Conservation (phyloP, 2,888 invertebrate genomes). For the Plusia festucae region DNA sequence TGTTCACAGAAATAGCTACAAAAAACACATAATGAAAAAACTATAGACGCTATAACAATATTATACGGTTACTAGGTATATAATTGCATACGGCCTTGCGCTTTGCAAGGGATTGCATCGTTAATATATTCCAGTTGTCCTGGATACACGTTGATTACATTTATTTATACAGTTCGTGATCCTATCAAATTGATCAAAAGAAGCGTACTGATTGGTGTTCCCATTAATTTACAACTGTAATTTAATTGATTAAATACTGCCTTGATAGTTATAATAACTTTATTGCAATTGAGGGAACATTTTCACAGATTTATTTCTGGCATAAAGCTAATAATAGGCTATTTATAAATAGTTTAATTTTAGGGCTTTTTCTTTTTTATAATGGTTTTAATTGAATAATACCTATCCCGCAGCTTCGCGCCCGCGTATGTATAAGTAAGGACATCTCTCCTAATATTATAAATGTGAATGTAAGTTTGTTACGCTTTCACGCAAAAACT, state of each 20-base stretch:
- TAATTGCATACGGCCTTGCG: constrained; percentile 16
- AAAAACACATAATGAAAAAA: background rate
- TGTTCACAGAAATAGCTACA: constrained; percentile 8
- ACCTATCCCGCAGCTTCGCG: too few species aligned
- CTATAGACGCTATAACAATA: background rate
- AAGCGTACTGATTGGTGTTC: constrained; percentile 15
- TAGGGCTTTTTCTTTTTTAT: too few species aligned
- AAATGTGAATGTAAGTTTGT: too few species aligned
- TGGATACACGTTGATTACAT: constrained; percentile 26
- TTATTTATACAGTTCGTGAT: constrained; percentile 37
- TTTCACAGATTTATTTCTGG: constrained; percentile 4
- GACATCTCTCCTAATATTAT: too few species aligned
- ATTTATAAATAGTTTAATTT: too few species aligned
- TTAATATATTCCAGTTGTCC: constrained; percentile 32
- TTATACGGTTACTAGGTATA: constrained; percentile 15
- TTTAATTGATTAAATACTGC: constrained; percentile 12
- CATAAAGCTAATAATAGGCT: background rate
- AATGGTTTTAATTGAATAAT: too few species aligned
- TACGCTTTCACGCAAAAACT: too few species aligned
- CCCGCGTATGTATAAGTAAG: too few species aligned
- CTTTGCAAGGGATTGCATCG: constrained; percentile 18
- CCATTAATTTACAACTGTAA: constrained; percentile 30
- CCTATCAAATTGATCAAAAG: constrained; percentile 40
- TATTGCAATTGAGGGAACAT: background rate
- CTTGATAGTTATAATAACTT: constrained; percentile 13